A percentile compares a stretch with the other conserved stretches of the same genome.
Evolutionary conservation across 2,888 invertebrate genomes (phyloP).

Genomic region (Latheticus oryzae): DNA sequence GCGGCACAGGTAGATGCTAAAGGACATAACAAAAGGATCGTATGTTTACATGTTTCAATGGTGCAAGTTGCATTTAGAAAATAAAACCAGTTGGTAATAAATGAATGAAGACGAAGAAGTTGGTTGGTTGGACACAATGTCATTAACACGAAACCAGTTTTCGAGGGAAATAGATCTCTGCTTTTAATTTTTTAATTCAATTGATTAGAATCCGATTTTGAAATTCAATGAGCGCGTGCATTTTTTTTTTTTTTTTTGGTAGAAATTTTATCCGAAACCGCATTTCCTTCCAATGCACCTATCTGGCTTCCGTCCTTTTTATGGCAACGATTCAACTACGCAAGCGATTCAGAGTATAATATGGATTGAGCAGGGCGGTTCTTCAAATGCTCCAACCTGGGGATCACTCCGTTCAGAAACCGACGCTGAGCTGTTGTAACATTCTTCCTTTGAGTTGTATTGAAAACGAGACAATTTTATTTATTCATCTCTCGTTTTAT

Average conservation of each 20-base stretch:
- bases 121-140: slow-evolving; percentile 14
- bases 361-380: slow-evolving; percentile 52
- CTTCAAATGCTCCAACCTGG: slow-evolving; percentile 49
- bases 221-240: too few relatives aligned
- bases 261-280: slow-evolving; percentile 27
- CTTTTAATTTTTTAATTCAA: too few relatives aligned
- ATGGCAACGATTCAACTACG: slow-evolving; percentile 52
- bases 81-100: too few relatives aligned
- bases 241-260: background rate
- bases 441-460: slow-evolving; percentile 6
- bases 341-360: slow-evolving; percentile 52
- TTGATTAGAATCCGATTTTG: too few relatives aligned
- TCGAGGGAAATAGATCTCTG: slow-evolving; percentile 8
- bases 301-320: too few relatives aligned
- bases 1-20: too few relatives aligned
- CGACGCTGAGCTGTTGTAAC: slow-evolving; percentile 18
- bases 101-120: too few relatives aligned
- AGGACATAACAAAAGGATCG: too few relatives aligned
- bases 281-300: slow-evolving; percentile 41
- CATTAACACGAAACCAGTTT: slow-evolving; percentile 29
- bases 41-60: too few relatives aligned
- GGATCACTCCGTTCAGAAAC: slow-evolving; percentile 35
- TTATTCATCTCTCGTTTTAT: slow-evolving; percentile 5
- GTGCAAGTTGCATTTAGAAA: too few relatives aligned
- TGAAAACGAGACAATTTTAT: background rate